A percentile compares a stretch with the other conserved stretches of the same genome.
These are phyloP conservation scores for Sebastiscus albofasciatus DNA, from an alignment of 2,797 vertebrate species.

Conservation along the genomic window DNA sequence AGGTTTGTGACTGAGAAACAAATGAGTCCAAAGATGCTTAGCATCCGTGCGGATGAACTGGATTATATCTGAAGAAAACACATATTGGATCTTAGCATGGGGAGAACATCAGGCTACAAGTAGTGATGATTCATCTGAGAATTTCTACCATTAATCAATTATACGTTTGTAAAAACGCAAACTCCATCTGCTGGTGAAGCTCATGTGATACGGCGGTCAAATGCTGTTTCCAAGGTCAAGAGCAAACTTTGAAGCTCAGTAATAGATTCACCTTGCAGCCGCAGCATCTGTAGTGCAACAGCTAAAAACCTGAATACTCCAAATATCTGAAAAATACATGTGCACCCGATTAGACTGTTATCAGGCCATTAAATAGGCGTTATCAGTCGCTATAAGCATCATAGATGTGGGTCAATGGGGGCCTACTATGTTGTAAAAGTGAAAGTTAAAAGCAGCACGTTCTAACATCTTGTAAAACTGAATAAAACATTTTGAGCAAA, in stretches of 20 bases:
- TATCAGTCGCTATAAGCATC: too few relatives aligned
- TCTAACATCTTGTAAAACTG: too few relatives aligned
- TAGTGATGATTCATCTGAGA: background rate
- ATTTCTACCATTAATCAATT: background rate
- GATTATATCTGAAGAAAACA: background rate
- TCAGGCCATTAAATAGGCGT: too few relatives aligned
- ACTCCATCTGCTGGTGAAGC: background rate
- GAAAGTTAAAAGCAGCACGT: too few relatives aligned
- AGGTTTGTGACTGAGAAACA: conserved; percentile 25
- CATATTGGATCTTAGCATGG: background rate
- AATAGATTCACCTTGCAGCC: background rate
- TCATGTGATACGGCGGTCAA: background rate
- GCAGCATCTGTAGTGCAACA: background rate
- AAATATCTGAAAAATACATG: background rate
- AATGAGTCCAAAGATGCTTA: conserved; percentile 14
- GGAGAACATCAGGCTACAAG: background rate
- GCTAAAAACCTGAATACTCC: background rate
- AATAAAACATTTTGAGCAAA: too few relatives aligned
- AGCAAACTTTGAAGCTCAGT: background rate
- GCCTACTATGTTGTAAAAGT: too few relatives aligned
- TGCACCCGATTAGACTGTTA: background rate
- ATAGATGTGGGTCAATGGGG: too few relatives aligned
- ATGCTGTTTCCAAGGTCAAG: background rate
- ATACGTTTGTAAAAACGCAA: background rate
- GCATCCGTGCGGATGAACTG: background rate